These are phyloP conservation scores for Etheostoma perlongum DNA, from an alignment of 2,797 vertebrate genomes.

Conservation along the genomic window DNA sequence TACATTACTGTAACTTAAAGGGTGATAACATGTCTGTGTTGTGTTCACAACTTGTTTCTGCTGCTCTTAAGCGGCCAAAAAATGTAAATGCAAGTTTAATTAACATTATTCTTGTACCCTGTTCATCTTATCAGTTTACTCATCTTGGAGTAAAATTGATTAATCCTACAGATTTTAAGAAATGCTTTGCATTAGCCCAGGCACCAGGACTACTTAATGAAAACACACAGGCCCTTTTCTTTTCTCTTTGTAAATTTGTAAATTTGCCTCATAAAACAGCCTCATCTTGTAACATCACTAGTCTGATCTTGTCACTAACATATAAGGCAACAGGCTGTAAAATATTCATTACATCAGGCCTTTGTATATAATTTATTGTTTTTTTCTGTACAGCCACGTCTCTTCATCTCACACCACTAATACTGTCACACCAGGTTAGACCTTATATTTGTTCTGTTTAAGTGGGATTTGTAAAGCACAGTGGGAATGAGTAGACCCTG, in stretches of 20 bases:
- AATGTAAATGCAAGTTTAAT: background rate
- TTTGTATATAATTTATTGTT: slow-evolving; percentile 27
- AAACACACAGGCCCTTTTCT: background rate
- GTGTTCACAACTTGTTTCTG: too few species aligned
- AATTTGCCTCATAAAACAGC: background rate
- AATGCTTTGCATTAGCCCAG: background rate
- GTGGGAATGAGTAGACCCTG: slow-evolving; percentile 10
- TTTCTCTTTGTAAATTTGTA: background rate
- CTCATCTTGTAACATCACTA: slow-evolving; percentile 1
- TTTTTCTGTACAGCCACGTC: slow-evolving; percentile 25
- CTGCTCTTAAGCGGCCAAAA: too few species aligned
- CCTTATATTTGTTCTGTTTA: slow-evolving; percentile 52
- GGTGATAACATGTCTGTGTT: background rate
- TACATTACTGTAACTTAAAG: background rate
- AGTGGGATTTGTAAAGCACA: slow-evolving; percentile 45
- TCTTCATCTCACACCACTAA: slow-evolving; percentile 8
- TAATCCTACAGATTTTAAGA: background rate
- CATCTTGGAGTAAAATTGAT: background rate
- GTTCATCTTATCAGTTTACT: background rate
- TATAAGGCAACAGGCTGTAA: slow-evolving; percentile 19
- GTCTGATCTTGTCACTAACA: slow-evolving; percentile 15
- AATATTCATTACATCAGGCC: slow-evolving; percentile 38
- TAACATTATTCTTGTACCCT: background rate
- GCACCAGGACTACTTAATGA: background rate
- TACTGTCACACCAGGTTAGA: slow-evolving; percentile 12